Evolutionary conservation across 64 coral and sea anemone genomes (phyloP).

Genomic region (Montipora efflorescens): DNA sequence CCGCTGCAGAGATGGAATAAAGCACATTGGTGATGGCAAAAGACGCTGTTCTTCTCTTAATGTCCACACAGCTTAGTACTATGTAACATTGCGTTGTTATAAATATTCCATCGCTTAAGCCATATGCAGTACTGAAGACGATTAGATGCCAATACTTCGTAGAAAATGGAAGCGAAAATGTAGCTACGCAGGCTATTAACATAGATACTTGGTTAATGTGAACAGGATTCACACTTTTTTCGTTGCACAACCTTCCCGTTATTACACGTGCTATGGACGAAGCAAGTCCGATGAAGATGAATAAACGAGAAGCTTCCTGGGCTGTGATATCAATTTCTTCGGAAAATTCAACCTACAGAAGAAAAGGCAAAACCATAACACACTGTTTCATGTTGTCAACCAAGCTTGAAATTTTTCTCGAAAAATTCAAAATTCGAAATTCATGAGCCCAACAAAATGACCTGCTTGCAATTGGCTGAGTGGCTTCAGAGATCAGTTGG

Average conservation of each 20-base stretch:
- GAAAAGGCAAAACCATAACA: not conserved
- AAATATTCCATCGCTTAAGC: slow-evolving; percentile 41
- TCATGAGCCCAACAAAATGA: no score
- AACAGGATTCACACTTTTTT: slow-evolving; percentile 27
- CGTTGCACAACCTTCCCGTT: slow-evolving; percentile 21
- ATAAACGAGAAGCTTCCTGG: slow-evolving; percentile 14
- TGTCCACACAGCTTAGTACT: slow-evolving; percentile 25
- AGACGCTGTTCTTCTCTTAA: not conserved
- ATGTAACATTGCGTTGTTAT: slow-evolving; percentile 27
- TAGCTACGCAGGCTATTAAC: not conserved
- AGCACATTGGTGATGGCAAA: slow-evolving; percentile 23
- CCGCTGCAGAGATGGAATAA: not conserved
- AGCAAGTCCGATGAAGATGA: slow-evolving; percentile 51
- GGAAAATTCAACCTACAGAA: slow-evolving; percentile 18
- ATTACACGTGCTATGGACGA: not conserved
- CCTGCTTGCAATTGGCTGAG: no score
- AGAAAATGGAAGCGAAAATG: slow-evolving; percentile 8
- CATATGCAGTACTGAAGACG: slow-evolving; percentile 19
- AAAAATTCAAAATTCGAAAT: no score
- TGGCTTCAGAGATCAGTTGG: no score
- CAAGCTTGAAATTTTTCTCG: no score
- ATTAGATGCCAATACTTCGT: slow-evolving; percentile 30
- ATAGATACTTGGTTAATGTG: slow-evolving; percentile 7
- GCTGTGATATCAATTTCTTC: slow-evolving; percentile 33
- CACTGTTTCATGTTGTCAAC: not conserved